Conservation (phyloP, 2,113 vertebrate species). For the Rhinichthys klamathensis region DNA sequence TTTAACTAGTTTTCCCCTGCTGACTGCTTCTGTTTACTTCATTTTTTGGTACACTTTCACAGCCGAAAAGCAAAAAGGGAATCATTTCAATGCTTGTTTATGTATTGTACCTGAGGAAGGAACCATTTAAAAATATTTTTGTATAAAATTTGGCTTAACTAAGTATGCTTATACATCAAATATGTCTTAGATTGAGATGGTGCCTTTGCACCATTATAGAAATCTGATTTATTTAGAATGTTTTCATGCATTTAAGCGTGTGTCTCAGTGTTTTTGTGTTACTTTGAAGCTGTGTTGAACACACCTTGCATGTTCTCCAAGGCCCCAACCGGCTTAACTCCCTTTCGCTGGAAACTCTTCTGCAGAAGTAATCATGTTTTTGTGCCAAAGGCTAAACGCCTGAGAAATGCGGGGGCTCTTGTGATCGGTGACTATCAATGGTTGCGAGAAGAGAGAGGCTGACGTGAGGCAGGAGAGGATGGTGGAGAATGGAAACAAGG, state of each 20-base stretch:
- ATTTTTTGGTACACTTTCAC: neutral
- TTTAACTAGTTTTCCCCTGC: constrained; percentile 3
- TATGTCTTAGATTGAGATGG: neutral
- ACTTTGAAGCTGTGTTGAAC: neutral
- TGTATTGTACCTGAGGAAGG: neutral
- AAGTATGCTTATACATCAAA: neutral
- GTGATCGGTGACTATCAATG: constrained; percentile 32
- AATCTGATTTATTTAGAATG: neutral
- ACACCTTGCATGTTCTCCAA: neutral
- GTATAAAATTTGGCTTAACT: neutral
- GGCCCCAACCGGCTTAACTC: neutral
- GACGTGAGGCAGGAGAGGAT: neutral
- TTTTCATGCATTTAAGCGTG: neutral
- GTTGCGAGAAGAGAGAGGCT: neutral
- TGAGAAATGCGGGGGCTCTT: constrained; percentile 7
- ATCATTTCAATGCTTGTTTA: neutral
- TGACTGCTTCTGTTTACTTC: constrained; percentile 7
- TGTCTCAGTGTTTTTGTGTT: neutral
- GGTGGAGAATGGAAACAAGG: neutral
- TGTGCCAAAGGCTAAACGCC: constrained; percentile 33
- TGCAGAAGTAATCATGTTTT: constrained; percentile 28
- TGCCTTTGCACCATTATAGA: neutral
- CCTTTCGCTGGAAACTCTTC: constrained; percentile 11
- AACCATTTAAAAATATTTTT: neutral
- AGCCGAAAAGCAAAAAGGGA: neutral